Conservation (phyloP, 2,113 vertebrate species). For the Choloepus hoffmanni region DNA sequence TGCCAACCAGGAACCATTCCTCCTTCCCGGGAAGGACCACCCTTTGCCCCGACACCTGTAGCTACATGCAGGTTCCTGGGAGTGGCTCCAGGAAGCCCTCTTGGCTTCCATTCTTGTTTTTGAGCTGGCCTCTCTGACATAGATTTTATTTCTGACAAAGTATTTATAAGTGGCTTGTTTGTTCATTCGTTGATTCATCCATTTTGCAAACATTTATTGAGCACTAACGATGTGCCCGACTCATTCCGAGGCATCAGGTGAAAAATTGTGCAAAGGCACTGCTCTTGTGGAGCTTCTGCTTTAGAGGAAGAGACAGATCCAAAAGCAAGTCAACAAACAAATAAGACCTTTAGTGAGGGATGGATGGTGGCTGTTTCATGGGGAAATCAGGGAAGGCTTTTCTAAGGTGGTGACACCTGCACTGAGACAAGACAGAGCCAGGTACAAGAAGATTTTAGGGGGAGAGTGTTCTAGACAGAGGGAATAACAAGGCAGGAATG, state of each 20-base stretch:
- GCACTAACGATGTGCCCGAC: not conserved
- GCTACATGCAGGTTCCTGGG: not conserved
- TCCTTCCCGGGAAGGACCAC: not conserved
- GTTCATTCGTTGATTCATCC: not conserved
- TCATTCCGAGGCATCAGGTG: not conserved
- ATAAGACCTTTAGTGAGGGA: not conserved
- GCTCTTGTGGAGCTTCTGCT: not conserved
- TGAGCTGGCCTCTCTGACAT: not conserved
- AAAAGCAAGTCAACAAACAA: not conserved
- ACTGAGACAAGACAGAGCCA: not conserved
- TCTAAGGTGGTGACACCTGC: not conserved
- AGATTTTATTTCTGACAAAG: not conserved
- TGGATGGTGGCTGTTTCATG: not conserved
- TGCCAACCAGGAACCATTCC: not conserved
- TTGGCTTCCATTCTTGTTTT: not conserved
- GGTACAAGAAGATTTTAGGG: not conserved
- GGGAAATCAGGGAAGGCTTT: not conserved
- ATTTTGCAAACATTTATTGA: not conserved
- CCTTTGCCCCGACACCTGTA: not conserved
- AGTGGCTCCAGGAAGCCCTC: not conserved
- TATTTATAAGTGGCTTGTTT: not conserved
- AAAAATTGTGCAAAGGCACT: not conserved
- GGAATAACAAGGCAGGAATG: not conserved
- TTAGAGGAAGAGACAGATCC: not conserved
- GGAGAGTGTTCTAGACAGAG: no score